phyloP scores from a whole-genome alignment of 2,797 vertebrate species.

The Bovichtus variegatus region DNA sequence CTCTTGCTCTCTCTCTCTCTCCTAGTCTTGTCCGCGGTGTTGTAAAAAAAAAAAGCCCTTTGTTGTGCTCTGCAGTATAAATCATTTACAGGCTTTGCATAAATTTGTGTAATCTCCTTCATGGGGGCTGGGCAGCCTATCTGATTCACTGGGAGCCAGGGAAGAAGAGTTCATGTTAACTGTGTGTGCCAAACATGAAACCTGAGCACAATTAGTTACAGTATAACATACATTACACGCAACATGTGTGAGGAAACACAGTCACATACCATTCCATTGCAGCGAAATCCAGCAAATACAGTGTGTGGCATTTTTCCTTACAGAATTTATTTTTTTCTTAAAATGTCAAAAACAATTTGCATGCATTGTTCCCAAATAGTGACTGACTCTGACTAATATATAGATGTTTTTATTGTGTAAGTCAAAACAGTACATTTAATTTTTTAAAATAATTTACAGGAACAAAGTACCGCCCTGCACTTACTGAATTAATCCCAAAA shows the following conservation, averaged over 20 bases:
- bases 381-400: background rate
- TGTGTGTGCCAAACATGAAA: slow-evolving; percentile 36
- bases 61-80: slow-evolving; percentile 83
- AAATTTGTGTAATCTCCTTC: slow-evolving; percentile 84
- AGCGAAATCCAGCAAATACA: background rate
- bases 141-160: slow-evolving; percentile 70
- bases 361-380: background rate
- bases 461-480: background rate
- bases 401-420: background rate
- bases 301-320: background rate
- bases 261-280: background rate
- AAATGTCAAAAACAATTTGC: background rate
- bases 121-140: slow-evolving; percentile 73
- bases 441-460: background rate
- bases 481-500: background rate
- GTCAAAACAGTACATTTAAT: background rate
- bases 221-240: slow-evolving; percentile 6
- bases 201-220: slow-evolving; percentile 49
- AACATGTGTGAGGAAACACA: slow-evolving; percentile 45
- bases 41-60: slow-evolving; percentile 73
- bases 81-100: slow-evolving; percentile 86
- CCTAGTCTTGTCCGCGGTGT: slow-evolving; percentile 58
- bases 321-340: too few relatives aligned
- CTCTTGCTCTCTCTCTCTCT: slow-evolving; percentile 44
- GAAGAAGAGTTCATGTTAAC: slow-evolving; percentile 48